Conservation (phyloP, 1,140 invertebrate genomes). For the Leptopilina clavipes region DNA sequence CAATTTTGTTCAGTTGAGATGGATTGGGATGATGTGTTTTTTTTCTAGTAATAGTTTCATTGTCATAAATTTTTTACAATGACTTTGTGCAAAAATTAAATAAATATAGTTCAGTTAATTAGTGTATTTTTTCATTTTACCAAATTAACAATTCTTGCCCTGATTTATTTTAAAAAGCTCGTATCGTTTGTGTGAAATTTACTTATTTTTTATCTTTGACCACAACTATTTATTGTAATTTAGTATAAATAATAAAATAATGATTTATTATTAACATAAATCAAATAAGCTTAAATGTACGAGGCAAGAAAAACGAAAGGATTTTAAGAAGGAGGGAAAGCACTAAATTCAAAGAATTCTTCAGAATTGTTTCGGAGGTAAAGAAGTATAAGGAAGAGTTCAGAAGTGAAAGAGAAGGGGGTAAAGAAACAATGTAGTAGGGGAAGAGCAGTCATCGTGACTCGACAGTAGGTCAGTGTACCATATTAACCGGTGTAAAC, state of each 20-base stretch:
- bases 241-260: neutral
- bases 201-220: too few relatives aligned
- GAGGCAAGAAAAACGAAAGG: neutral
- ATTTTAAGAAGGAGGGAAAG: neutral
- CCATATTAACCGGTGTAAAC: constrained; percentile 71
- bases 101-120: too few relatives aligned
- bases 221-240: too few relatives aligned
- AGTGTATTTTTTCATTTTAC: too few relatives aligned
- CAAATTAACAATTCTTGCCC: too few relatives aligned
- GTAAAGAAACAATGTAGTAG: constrained; percentile 41
- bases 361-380: neutral
- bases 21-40: too few relatives aligned
- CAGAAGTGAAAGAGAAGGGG: constrained; percentile 45
- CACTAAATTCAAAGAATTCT: neutral
- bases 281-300: neutral
- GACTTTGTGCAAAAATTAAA: too few relatives aligned
- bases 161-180: too few relatives aligned
- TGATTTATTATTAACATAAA: neutral
- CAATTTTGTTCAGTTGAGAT: too few relatives aligned
- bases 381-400: constrained; percentile 45
- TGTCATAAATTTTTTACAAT: too few relatives aligned
- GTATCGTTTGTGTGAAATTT: too few relatives aligned
- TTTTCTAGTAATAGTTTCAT: too few relatives aligned
- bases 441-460: constrained; percentile 49
- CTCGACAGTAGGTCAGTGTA: constrained; percentile 75